Evolutionary conservation across 2,888 invertebrate species (phyloP).

Genomic region (Herminia tarsipennalis): DNA sequence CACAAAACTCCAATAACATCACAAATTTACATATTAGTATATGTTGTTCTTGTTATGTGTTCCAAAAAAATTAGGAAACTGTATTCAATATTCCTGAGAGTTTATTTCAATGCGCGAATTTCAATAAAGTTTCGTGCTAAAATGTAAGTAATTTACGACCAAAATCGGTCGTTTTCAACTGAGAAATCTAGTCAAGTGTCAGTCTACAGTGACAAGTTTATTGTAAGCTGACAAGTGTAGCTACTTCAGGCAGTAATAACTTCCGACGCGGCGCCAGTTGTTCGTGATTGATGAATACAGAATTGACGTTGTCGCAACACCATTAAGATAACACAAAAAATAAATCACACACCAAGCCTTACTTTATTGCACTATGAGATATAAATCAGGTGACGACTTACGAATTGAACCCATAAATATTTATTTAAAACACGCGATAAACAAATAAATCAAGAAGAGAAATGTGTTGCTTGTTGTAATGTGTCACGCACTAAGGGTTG

Average conservation of each 20-base stretch:
- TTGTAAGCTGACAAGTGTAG: too few species aligned
- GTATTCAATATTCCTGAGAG: too few species aligned
- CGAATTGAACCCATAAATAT: constrained; percentile 33
- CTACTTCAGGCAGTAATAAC: background rate
- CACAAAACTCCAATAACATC: too few species aligned
- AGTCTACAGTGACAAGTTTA: too few species aligned
- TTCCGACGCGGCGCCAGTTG: constrained; percentile 1
- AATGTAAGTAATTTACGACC: too few species aligned
- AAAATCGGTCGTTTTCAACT: too few species aligned
- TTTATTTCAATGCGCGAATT: too few species aligned
- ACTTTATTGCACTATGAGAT: constrained; percentile 15
- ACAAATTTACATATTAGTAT: too few species aligned
- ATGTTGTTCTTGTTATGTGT: too few species aligned
- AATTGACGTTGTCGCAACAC: constrained; percentile 9
- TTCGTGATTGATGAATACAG: constrained; percentile 5
- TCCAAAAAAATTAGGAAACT: too few species aligned
- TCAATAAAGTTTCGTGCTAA: too few species aligned
- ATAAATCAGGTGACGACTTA: constrained; percentile 18
- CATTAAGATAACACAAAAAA: constrained; percentile 7
- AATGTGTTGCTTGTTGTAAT: constrained; percentile 22
- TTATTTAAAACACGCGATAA: constrained; percentile 39
- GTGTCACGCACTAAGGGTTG: constrained; percentile 27
- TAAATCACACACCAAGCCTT: constrained; percentile 3
- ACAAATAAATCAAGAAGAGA: constrained; percentile 43
- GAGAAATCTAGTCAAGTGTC: too few species aligned